Evolutionary conservation across 2,797 vertebrate genomes (phyloP).

Genomic region (Melanogrammus aeglefinus): DNA sequence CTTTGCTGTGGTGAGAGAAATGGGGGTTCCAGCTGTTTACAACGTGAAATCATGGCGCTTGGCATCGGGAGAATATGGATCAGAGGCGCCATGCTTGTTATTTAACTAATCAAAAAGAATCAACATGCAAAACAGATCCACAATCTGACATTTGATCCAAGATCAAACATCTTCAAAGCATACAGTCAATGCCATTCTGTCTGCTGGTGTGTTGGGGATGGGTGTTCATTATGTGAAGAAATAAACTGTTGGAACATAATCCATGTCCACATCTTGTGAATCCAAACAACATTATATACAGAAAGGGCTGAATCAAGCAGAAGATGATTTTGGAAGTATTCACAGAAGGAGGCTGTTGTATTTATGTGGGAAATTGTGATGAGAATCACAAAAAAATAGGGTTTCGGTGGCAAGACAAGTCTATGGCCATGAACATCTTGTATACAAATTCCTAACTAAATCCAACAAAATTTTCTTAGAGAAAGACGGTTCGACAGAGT

Average conservation of each 20-base stretch:
- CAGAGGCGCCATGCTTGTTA: constrained; percentile 16
- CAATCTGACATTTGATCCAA: constrained; percentile 3
- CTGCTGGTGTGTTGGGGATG: constrained; percentile 31
- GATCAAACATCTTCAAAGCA: constrained; percentile 11
- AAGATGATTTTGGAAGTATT: constrained; percentile 43
- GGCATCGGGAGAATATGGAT: constrained; percentile 5
- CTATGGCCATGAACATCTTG: constrained; percentile 4
- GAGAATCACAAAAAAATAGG: constrained; percentile 23
- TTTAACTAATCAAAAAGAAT: constrained; percentile 16
- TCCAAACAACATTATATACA: constrained; percentile 39
- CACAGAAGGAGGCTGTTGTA: constrained; percentile 29
- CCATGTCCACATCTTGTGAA: constrained; percentile 40
- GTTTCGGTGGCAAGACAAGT: constrained; percentile 9
- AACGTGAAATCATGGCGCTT: not conserved
- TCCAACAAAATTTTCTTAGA: constrained; percentile 22
- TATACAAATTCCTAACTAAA: constrained; percentile 16
- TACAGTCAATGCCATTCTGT: not conserved
- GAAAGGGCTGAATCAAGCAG: constrained; percentile 20
- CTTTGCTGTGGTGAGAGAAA: constrained; percentile 77
- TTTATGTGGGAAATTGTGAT: constrained; percentile 37
- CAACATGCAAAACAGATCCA: constrained; percentile 17
- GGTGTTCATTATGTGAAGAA: constrained; percentile 32
- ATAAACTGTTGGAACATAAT: constrained; percentile 33
- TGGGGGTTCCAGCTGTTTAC: constrained; percentile 10
- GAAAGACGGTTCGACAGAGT: constrained; percentile 15